Conservation (phyloP, 1,140 invertebrate genomes). For the Macrostomum lignano region DNA sequence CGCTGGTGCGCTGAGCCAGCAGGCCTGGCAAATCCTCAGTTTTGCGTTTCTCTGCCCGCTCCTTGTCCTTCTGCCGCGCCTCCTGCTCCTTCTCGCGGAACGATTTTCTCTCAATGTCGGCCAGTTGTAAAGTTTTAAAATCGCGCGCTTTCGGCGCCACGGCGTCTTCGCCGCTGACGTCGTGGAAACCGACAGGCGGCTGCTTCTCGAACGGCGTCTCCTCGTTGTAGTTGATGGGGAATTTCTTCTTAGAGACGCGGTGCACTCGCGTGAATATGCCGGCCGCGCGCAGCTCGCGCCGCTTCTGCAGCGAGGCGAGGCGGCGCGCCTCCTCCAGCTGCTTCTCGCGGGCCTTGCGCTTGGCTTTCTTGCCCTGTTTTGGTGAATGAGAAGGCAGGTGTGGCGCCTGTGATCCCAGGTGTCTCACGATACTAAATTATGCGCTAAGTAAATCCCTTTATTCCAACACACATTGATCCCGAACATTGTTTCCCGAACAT, state of each 20-base stretch:
- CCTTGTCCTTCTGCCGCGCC: constrained; percentile 30
- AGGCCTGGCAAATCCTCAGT: constrained; percentile 77
- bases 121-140: too few species aligned
- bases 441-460: too few species aligned
- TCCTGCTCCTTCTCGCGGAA: constrained; percentile 45
- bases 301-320: constrained; percentile 75
- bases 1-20: constrained; percentile 32
- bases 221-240: constrained; percentile 59
- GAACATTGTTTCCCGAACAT: too few species aligned
- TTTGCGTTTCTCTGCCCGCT: constrained; percentile 62
- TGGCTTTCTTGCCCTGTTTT: constrained; percentile 95
- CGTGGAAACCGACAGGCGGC: constrained; percentile 38
- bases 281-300: constrained; percentile 73
- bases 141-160: background rate
- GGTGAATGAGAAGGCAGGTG: too few species aligned
- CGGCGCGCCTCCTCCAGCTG: constrained; percentile 86
- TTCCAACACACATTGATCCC: too few species aligned
- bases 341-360: constrained; percentile 87
- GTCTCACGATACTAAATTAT: too few species aligned
- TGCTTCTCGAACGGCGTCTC: constrained; percentile 90
- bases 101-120: constrained; percentile 27
- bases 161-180: constrained; percentile 11
- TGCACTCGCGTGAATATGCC: constrained; percentile 40
- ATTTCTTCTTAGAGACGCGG: constrained; percentile 1
- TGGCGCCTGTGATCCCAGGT: too few species aligned